A percentile compares a stretch with the other conserved stretches of the same genome.
Evolutionary conservation across 2,888 invertebrate species (phyloP).

Genomic region (Conus canariensis): DNA sequence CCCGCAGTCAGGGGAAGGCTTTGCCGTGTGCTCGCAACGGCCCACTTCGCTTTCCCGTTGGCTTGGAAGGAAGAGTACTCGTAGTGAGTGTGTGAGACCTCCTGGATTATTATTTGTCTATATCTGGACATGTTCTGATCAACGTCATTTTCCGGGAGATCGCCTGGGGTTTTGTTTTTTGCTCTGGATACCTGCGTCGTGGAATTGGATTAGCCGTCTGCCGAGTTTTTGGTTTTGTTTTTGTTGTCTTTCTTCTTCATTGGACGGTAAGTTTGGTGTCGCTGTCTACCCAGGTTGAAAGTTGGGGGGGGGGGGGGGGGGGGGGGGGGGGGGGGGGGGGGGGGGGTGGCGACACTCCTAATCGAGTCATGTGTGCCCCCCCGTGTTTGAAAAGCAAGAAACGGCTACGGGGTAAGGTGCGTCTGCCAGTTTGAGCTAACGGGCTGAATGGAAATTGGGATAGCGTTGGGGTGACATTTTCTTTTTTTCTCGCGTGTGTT

Average conservation of each 20-base stretch:
- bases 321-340: too few relatives aligned
- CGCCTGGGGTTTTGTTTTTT: too few relatives aligned
- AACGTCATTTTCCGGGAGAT: too few relatives aligned
- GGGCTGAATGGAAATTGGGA: too few relatives aligned
- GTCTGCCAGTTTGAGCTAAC: background rate
- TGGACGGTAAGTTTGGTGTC: too few relatives aligned
- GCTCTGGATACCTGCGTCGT: too few relatives aligned
- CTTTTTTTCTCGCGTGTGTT: background rate
- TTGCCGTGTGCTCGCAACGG: background rate
- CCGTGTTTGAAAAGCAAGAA: background rate
- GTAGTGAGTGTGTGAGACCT: background rate
- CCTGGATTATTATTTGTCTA: background rate
- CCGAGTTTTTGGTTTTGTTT: too few relatives aligned
- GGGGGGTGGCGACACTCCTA: background rate
- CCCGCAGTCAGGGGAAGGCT: background rate
- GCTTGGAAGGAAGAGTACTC: background rate
- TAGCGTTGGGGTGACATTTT: background rate
- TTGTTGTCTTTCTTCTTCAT: too few relatives aligned
- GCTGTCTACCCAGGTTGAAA: too few relatives aligned
- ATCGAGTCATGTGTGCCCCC: background rate
- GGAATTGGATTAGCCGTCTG: too few relatives aligned
- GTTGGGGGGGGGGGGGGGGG: too few relatives aligned
- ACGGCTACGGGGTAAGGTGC: background rate
- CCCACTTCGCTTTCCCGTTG: background rate
- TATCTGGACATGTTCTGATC: too few relatives aligned